Conservation (phyloP, 2,113 vertebrate species). For the Stercorarius parasiticus region DNA sequence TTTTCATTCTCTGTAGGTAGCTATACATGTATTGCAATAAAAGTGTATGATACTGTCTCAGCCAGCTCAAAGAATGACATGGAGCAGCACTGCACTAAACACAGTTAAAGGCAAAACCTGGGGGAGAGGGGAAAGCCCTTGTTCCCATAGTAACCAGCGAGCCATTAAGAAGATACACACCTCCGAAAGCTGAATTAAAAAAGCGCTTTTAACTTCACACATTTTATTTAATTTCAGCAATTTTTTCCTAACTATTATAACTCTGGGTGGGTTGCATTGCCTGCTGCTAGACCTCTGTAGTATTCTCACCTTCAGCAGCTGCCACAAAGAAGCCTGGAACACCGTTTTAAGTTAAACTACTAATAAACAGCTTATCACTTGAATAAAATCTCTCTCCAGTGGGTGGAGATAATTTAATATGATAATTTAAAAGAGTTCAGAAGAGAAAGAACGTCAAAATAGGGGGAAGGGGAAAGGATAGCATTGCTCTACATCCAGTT, state of each 20-base stretch:
- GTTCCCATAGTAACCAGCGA: conserved; percentile 73
- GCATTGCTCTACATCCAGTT: not conserved
- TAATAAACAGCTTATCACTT: not conserved
- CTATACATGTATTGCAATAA: not conserved
- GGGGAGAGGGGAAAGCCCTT: conserved; percentile 26
- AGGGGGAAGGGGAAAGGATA: not conserved
- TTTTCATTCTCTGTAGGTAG: conserved; percentile 47
- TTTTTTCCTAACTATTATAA: not conserved
- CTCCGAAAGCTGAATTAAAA: not conserved
- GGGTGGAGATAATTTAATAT: not conserved
- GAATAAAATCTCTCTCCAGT: not conserved
- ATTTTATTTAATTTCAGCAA: conserved; percentile 7
- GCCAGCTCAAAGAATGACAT: conserved; percentile 8
- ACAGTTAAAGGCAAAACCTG: conserved; percentile 58
- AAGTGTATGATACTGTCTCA: conserved; percentile 35
- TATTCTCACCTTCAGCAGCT: not conserved
- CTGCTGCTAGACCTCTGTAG: not conserved
- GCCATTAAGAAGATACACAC: not conserved
- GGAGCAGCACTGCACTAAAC: conserved; percentile 15
- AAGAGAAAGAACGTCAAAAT: not conserved
- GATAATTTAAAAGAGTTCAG: not conserved
- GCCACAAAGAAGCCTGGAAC: not conserved
- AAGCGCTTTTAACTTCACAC: conserved; percentile 21
- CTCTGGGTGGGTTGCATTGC: not conserved
- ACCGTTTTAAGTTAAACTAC: not conserved